These are phyloP conservation scores for Eristalis tenax DNA, from an alignment of 2,888 invertebrate species.

Conservation along the genomic window DNA sequence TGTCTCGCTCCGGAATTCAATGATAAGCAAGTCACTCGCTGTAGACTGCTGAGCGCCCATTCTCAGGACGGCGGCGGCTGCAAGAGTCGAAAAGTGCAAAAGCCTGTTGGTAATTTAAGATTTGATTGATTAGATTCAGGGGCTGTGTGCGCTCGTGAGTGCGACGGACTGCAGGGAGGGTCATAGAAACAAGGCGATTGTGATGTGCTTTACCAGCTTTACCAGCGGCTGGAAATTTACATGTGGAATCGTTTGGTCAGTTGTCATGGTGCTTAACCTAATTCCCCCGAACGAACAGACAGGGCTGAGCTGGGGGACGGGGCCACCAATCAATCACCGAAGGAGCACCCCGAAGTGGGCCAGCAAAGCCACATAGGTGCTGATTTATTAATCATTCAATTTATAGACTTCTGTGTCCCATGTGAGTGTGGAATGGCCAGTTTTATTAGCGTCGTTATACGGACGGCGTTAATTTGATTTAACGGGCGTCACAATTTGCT, in stretches of 20 bases:
- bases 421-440: not conserved
- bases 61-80: not conserved
- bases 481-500: not conserved
- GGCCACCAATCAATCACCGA: not conserved
- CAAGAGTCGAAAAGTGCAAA: slow-evolving; percentile 31
- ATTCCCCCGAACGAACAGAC: not conserved
- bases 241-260: slow-evolving; percentile 38
- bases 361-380: not conserved
- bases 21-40: not conserved
- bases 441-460: slow-evolving; percentile 12
- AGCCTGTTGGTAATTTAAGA: slow-evolving; percentile 37
- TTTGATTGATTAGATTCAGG: slow-evolving; percentile 14
- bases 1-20: not conserved
- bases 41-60: not conserved
- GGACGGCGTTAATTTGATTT: slow-evolving; percentile 29
- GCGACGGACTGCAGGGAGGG: not conserved
- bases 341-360: not conserved
- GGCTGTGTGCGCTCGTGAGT: no score
- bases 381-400: slow-evolving; percentile 39
- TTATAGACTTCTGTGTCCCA: slow-evolving; percentile 9
- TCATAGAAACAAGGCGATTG: not conserved
- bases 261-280: slow-evolving; percentile 41
- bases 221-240: slow-evolving; percentile 13
- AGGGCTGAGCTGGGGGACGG: not conserved
- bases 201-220: not conserved